Base-by-base conservation (phyloP, 2,888 invertebrate genomes). In the Odontomyia ornata region DNA sequence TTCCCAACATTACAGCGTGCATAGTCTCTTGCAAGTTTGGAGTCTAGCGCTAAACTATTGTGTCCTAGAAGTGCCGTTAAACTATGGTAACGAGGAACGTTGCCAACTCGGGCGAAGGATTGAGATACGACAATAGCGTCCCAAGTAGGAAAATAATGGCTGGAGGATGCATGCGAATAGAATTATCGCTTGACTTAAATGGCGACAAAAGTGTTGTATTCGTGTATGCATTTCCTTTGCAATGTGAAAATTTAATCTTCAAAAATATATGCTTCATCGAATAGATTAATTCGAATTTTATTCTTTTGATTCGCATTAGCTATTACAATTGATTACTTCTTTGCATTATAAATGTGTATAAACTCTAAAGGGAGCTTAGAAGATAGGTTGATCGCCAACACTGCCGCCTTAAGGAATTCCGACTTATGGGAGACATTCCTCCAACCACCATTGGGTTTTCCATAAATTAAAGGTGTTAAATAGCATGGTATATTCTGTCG, bases 1-100 rank as follows among this genome's bases (percentile, higher is more conserved):
- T 56, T 67, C 67, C 56, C 69, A 56, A 46, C 64, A 62, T 67
- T 78, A 77, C 75, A 73, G 46, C 73, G 78, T 57, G 65, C 5
- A 43, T 43, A 69, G 69, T 47, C 47, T 46, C 69, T 52, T n/a
- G 56, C 1, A 30, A 28, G 13, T 18, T 65, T 30, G 36, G 36
- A 36, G 36, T 36, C 9, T 36, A 36, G 72, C 25, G 36, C 27
- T 64, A 69, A 69, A 46, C 69, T 47, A n/a, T 47, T 46, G 47
- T 69, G 47, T 47, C 30, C 46, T 69, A 27, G 25, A 69, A 69
- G 25, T 69, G 23, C n/a, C 47, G 23, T 25, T 47, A 47, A 69
- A 28, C 7, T 72, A 28, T 73, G 60, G 13, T 57, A 73, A 57
- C 36, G 52, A 30, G 52, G 30, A 43, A 36, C 57, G 36, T 30